phyloP scores from a whole-genome alignment of 2,888 invertebrate species.

The Siphlonurus alternatus region DNA sequence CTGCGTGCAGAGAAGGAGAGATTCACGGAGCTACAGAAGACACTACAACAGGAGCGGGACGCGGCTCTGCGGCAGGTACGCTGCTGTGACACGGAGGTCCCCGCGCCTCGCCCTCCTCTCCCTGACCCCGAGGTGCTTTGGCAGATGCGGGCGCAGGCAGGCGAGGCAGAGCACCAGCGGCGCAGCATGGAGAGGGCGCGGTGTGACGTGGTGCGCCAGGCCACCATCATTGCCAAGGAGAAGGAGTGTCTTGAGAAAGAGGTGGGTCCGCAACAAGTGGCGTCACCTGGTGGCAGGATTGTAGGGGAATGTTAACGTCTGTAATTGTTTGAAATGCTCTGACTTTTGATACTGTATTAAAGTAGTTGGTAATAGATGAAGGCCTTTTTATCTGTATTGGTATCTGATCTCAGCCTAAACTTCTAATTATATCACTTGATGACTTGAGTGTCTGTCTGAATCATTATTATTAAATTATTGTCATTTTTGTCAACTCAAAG shows the following conservation, averaged over 20 bases:
- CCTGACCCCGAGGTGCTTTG: background rate
- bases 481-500: no score
- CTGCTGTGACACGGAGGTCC: background rate
- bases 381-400: no score
- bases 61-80: slow-evolving; percentile 30
- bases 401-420: no score
- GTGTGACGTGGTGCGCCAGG: slow-evolving; percentile 38
- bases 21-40: slow-evolving; percentile 28
- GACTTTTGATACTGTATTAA: no score
- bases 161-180: slow-evolving; percentile 36
- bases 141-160: slow-evolving; percentile 28
- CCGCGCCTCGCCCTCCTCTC: background rate
- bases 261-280: slow-evolving; percentile 29
- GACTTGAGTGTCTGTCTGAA: no score
- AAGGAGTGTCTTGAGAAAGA: slow-evolving; percentile 37
- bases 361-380: no score
- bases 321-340: no score
- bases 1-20: slow-evolving; percentile 31
- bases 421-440: no score
- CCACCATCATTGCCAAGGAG: slow-evolving; percentile 37
- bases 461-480: no score
- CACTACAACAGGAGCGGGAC: slow-evolving; percentile 30
- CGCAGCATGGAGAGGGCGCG: slow-evolving; percentile 37
- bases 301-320: no score
- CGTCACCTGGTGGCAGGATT: no score